Percentiles rank a stretch among this genome's conserved stretches.
Evolutionary conservation across 2,888 invertebrate genomes (phyloP).

Genomic region (Calephelis perditalis): DNA sequence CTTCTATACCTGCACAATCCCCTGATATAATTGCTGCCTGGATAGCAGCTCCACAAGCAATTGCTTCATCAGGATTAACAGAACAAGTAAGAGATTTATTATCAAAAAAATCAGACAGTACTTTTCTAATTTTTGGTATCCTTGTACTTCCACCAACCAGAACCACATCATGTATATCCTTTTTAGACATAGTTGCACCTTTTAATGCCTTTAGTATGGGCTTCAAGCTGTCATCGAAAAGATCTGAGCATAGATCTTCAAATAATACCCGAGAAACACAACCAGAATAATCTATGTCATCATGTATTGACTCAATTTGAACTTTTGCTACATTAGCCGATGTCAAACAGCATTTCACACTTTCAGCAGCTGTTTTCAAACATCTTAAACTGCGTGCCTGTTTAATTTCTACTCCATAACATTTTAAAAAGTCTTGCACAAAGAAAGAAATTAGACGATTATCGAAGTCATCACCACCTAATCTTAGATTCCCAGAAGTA

Average conservation of each 20-base stretch:
- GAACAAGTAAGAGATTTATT: constrained; percentile 40
- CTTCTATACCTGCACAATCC: constrained; percentile 40
- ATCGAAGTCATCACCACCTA: constrained; percentile 64
- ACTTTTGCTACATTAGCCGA: constrained; percentile 44
- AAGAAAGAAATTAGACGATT: constrained; percentile 53
- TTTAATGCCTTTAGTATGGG: constrained; percentile 42
- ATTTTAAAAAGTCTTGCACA: constrained; percentile 51
- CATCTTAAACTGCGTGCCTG: constrained; percentile 39
- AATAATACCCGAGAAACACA: constrained; percentile 46
- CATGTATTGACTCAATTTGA: constrained; percentile 43
- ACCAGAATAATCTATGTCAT: constrained; percentile 48
- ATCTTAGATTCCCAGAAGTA: constrained; percentile 46
- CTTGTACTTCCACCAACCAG: constrained; percentile 58
- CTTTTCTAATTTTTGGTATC: constrained; percentile 50
- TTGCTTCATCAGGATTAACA: constrained; percentile 58
- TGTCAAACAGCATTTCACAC: constrained; percentile 46
- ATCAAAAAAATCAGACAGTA: constrained; percentile 48
- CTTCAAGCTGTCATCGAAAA: constrained; percentile 48
- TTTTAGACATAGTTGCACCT: constrained; percentile 44
- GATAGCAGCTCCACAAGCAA: constrained; percentile 58
- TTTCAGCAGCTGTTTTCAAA: constrained; percentile 50
- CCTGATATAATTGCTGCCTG: constrained; percentile 53
- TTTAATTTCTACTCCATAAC: constrained; percentile 40
- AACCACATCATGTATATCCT: constrained; percentile 46
- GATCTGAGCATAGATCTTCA: constrained; percentile 57